phyloP scores from a whole-genome alignment of 2,797 vertebrate genomes.

The Aplochiton taeniatus region DNA sequence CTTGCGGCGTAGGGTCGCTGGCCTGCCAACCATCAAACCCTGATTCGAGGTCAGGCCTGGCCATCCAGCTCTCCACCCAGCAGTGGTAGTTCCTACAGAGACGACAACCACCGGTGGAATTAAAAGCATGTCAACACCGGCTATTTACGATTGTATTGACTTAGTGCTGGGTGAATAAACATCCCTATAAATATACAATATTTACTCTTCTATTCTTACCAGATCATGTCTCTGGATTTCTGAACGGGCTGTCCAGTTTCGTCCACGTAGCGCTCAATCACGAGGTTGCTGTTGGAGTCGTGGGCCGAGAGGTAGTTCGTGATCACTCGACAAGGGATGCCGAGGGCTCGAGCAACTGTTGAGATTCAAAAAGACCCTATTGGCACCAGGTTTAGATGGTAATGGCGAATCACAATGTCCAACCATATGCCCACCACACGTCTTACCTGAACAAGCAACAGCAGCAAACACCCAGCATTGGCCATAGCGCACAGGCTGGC shows the following conservation, averaged over 20 bases:
- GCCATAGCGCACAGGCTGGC: constrained; percentile 87
- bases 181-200: no score
- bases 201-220: constrained; percentile 62
- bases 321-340: constrained; percentile 86
- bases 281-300: constrained; percentile 87
- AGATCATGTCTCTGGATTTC: constrained; percentile 78
- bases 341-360: constrained; percentile 88
- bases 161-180: no score
- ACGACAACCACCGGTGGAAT: constrained; percentile 12
- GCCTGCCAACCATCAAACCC: constrained; percentile 90
- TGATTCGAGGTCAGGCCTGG: constrained; percentile 79
- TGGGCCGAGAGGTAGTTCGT: constrained; percentile 95
- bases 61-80: constrained; percentile 96
- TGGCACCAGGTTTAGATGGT: no score
- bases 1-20: constrained; percentile 93
- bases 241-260: constrained; percentile 68
- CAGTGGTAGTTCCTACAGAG: constrained; percentile 93
- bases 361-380: constrained; percentile 1
- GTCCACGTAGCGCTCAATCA: constrained; percentile 82
- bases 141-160: no score
- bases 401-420: no score
- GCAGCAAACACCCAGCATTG: constrained; percentile 99
- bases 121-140: neutral
- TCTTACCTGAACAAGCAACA: constrained; percentile 87
- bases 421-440: neutral